Evolutionary conservation across 2,888 invertebrate species (phyloP), one percentile per base, ranked within the genome.

Genomic region (Cantharis nigra): DNA sequence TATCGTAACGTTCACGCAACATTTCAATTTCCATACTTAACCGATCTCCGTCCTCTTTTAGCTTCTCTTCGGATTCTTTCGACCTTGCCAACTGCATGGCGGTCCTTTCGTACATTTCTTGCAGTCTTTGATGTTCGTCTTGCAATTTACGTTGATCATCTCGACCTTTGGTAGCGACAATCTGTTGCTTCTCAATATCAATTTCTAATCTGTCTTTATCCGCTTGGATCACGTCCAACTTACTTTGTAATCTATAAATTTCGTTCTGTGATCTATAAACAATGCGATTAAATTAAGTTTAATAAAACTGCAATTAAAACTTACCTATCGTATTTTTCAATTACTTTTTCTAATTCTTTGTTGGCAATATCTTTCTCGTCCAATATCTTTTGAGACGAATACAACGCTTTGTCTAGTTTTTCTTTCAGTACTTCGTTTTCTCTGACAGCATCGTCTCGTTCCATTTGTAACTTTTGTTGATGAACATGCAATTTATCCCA

Each of bases 51-150:
- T 95, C 95, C 85, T 95, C 95, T 84, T 97, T 96, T 28, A 95
- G 94, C 87, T 97, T 97, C 83, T 97, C 97, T 89, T 97, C 97
- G 83, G 94, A 92, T 88, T 97, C 97, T 88, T 97, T 97, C 72
- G 95, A 94, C 82, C 97, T 92, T 76, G 93, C 93, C 26, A 97
- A 90, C 87, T 97, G 97, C 83, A 97, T 90, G 11, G 95, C 94
- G 14, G 96, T 94, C 80, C 97, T 91, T 84, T 97, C 97, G 86
- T 96, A 97, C 90, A 96, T 93, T 89, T 97, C 97, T 87, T 97
- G 96, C 73, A 96, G 89, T 78, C 96, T 92, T 71, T 95, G 92
- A 81, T 95, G 90, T 87, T 97, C 97, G 82, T 97, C 97, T 88
- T 96, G 96, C 16, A 95, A 89, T 87, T 97, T 97, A 63, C 96